Percentiles rank a stretch among this genome's conserved stretches.
Conservation (phyloP, 2,113 vertebrate genomes). For the Microcebus jonahi region DNA sequence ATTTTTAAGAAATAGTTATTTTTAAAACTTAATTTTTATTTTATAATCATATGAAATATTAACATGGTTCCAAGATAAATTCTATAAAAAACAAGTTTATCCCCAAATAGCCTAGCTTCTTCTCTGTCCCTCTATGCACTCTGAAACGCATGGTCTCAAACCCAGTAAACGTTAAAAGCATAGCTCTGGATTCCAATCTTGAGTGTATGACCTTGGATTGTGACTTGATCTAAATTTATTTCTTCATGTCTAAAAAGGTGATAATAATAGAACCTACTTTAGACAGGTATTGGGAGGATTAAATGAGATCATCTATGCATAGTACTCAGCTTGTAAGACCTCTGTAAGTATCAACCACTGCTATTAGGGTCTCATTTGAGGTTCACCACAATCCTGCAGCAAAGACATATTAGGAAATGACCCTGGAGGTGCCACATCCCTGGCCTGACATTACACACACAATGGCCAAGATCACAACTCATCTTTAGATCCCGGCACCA, state of each 20-base stretch:
- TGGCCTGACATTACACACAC: not conserved
- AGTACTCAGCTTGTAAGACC: not conserved
- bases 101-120: not conserved
- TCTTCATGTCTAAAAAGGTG: not conserved
- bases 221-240: not conserved
- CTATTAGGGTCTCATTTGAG: not conserved
- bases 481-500: not conserved
- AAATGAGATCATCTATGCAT: not conserved
- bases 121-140: not conserved
- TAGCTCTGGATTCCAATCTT: not conserved
- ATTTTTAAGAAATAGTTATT: not conserved
- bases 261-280: not conserved
- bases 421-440: not conserved
- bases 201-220: not conserved
- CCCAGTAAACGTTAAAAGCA: not conserved
- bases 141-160: not conserved
- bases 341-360: not conserved
- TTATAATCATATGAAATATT: constrained; percentile 24
- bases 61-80: not conserved
- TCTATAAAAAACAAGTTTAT: not conserved
- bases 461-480: not conserved
- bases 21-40: constrained; percentile 14
- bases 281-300: not conserved
- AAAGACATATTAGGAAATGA: not conserved
- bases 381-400: not conserved